Percentiles rank a stretch among this genome's conserved stretches.
phyloP scores from a whole-genome alignment of 2,888 invertebrate genomes.

The Priocnemis perturbator region DNA sequence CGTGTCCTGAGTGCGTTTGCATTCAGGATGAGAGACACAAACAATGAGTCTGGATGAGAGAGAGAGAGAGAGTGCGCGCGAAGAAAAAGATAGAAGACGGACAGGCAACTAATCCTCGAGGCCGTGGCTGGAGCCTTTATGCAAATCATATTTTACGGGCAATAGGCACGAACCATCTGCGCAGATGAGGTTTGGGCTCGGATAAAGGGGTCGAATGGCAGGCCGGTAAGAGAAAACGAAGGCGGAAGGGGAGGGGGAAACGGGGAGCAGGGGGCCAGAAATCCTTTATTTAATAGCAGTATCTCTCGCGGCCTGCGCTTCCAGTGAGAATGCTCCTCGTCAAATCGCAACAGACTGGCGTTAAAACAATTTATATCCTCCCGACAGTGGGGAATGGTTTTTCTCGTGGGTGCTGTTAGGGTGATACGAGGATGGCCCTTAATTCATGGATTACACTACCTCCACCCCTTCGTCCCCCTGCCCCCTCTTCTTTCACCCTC shows the following conservation, averaged over 20 bases:
- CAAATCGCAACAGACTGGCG: conserved; percentile 52
- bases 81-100: conserved; percentile 6
- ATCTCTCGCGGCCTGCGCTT: conserved; percentile 31
- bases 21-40: no score
- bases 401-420: conserved; percentile 40
- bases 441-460: conserved; percentile 54
- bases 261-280: conserved; percentile 12
- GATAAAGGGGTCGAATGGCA: background rate
- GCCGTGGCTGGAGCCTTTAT: conserved; percentile 39
- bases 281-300: conserved; percentile 56
- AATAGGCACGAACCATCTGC: conserved; percentile 42
- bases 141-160: conserved; percentile 55
- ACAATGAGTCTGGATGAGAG: background rate
- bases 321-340: conserved; percentile 39
- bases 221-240: background rate
- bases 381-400: conserved; percentile 33
- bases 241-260: background rate
- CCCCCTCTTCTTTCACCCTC: conserved; percentile 14
- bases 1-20: no score
- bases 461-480: background rate
- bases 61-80: background rate
- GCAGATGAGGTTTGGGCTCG: conserved; percentile 10
- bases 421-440: conserved; percentile 44
- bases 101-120: conserved; percentile 18
- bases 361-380: conserved; percentile 62